Evolutionary conservation across 2,797 vertebrate species (phyloP), one percentile per base, ranked within the genome.

Genomic region (Delichon dasypus): DNA sequence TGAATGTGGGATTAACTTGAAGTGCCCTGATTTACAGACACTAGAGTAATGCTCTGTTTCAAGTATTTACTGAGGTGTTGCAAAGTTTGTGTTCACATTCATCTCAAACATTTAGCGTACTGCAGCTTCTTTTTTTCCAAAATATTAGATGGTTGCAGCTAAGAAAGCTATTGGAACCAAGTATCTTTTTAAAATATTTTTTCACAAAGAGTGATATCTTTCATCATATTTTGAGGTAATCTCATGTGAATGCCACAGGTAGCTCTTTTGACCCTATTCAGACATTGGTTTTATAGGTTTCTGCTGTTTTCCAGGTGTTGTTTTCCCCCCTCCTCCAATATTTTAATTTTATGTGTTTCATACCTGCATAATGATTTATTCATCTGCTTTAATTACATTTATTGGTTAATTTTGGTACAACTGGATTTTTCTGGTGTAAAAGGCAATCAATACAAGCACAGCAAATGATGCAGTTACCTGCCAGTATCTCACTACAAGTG

Each of bases 11-110:
- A 55, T 91, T 92, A 85, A 95, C 86, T 94, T 90, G 67, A 91
- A 93, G 30, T 87, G 74, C 80, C 17, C 64, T 96, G 94, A 93
- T 96, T 95, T 96, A 96, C 92, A 94, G 90, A 88, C 82, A 90
- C 47, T 42, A 81, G 30, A 75, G 34, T 16, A 93, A 66, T 34
- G 11, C 11, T 64, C 34, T 78, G 73, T 94, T 91, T 94, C 48
- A 91, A 53, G 74, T 71, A 48, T 81, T 90, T 87, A 79, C 45
- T n/a, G 38, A 90, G 74, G 85, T 96, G 88, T 90, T 90, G 86
- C 80, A 72, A 88, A 78, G 26, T 78, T 91, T 90, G 58, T 67
- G 85, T 47, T 89, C 45, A n/a, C 34, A 47, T 76, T 90, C 45
- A 73, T 79, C 36, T 57, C 10, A 6, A 88, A 60, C 12, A 80